These are phyloP conservation scores for Cydia fagiglandana DNA, from an alignment of 1,140 invertebrate genomes.

Conservation along the genomic window DNA sequence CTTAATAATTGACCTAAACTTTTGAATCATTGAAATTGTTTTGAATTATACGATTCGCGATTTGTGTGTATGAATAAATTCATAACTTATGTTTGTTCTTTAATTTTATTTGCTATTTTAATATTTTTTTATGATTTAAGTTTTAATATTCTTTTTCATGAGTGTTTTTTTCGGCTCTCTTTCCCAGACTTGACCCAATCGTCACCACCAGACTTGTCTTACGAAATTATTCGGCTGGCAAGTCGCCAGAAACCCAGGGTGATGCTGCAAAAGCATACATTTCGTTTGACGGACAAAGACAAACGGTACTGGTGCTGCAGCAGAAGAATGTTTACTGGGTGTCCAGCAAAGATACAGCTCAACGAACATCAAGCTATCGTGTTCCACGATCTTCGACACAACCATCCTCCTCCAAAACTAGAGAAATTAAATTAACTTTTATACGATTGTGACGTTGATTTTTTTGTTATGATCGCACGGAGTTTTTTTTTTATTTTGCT, in stretches of 20 bases:
- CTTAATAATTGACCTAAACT: no score
- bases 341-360: conserved; percentile 34
- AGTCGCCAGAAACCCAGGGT: not conserved
- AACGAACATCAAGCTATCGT: conserved; percentile 32
- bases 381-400: conserved; percentile 35
- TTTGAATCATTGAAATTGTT: no score
- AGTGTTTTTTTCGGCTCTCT: not conserved
- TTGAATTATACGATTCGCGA: no score
- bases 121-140: no score
- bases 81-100: no score
- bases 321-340: conserved; percentile 23
- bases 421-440: not conserved
- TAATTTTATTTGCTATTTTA: no score
- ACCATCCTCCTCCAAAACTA: conserved; percentile 37
- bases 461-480: not conserved
- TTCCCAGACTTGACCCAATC: not conserved
- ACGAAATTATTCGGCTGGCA: not conserved
- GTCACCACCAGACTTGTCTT: not conserved
- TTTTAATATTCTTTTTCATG: not conserved
- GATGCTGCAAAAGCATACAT: not conserved
- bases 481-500: no score
- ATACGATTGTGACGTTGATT: not conserved
- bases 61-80: no score
- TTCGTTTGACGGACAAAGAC: not conserved
- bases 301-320: conserved; percentile 33